These are phyloP conservation scores for Pachyseris speciosa DNA, from an alignment of 64 coral and sea anemone species.

Conservation along the genomic window DNA sequence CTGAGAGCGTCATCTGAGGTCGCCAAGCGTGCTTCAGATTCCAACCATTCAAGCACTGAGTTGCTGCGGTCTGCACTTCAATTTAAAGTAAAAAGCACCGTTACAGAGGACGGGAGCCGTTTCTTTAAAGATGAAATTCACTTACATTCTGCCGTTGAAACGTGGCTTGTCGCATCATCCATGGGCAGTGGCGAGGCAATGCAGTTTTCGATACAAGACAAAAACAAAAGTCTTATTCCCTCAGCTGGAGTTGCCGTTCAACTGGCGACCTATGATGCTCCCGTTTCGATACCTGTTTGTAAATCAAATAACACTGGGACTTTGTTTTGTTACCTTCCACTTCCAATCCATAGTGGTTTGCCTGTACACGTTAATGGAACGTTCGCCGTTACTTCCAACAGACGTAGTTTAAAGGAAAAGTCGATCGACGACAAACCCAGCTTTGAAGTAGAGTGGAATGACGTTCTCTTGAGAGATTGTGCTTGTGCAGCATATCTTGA, in stretches of 20 bases:
- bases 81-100: background rate
- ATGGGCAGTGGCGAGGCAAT: slow-evolving; percentile 53
- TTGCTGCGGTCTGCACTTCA: background rate
- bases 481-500: slow-evolving; percentile 67
- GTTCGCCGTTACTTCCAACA: slow-evolving; percentile 73
- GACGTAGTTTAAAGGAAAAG: slow-evolving; percentile 61
- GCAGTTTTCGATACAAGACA: slow-evolving; percentile 34
- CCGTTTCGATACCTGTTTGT: background rate
- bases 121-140: background rate
- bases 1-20: background rate
- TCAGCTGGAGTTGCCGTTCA: slow-evolving; percentile 76
- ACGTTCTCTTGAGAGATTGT: slow-evolving; percentile 68
- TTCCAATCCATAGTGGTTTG: slow-evolving; percentile 28
- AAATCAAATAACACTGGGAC: background rate
- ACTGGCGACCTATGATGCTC: background rate
- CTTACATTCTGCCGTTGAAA: background rate
- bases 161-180: slow-evolving; percentile 74
- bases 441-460: slow-evolving; percentile 79
- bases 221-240: slow-evolving; percentile 52
- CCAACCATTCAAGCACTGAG: background rate
- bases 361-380: slow-evolving; percentile 82
- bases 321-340: slow-evolving; percentile 21
- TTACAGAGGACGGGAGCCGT: background rate
- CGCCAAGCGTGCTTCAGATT: background rate
- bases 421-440: slow-evolving; percentile 76